phyloP scores from a whole-genome alignment of 2,797 vertebrate genomes.

The Chelmon rostratus region DNA sequence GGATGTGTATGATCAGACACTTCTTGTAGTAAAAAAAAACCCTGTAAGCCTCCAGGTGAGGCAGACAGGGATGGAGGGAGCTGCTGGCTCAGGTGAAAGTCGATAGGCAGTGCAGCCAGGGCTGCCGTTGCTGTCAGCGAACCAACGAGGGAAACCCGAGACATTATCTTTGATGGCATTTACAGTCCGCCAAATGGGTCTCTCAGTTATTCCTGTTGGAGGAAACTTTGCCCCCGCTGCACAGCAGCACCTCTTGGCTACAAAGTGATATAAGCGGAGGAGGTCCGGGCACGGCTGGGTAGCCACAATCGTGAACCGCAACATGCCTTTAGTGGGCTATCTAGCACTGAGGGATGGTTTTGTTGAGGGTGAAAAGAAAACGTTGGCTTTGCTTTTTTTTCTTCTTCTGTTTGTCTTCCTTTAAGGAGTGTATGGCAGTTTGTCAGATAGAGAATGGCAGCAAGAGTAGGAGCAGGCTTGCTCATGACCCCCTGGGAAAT shows the following conservation, averaged over 20 bases:
- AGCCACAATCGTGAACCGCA: neutral
- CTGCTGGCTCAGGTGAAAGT: slow-evolving; percentile 56
- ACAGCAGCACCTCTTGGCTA: slow-evolving; percentile 33
- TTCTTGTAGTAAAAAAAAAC: slow-evolving; percentile 4
- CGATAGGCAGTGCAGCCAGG: slow-evolving; percentile 37
- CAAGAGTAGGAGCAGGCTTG: slow-evolving; percentile 49
- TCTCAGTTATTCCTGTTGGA: slow-evolving; percentile 54
- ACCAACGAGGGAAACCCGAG: slow-evolving; percentile 55
- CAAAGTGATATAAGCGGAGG: slow-evolving; percentile 30
- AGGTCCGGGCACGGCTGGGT: neutral
- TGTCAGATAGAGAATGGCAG: slow-evolving; percentile 66
- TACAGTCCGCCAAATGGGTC: slow-evolving; percentile 52
- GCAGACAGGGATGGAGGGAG: slow-evolving; percentile 48
- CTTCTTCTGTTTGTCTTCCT: slow-evolving; percentile 54
- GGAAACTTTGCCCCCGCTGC: slow-evolving; percentile 53
- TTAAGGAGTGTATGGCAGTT: slow-evolving; percentile 49
- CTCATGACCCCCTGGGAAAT: slow-evolving; percentile 80
- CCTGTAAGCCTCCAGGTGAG: slow-evolving; percentile 52
- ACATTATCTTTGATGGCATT: slow-evolving; percentile 66
- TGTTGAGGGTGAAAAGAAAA: slow-evolving; percentile 39
- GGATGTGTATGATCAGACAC: slow-evolving; percentile 12
- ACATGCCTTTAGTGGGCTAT: neutral
- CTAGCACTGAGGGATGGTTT: slow-evolving; percentile 10
- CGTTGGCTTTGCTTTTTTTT: slow-evolving; percentile 2
- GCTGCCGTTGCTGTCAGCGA: slow-evolving; percentile 59